phyloP scores from a whole-genome alignment of 64 coral and sea anemone species.

The Actinia equina region DNA sequence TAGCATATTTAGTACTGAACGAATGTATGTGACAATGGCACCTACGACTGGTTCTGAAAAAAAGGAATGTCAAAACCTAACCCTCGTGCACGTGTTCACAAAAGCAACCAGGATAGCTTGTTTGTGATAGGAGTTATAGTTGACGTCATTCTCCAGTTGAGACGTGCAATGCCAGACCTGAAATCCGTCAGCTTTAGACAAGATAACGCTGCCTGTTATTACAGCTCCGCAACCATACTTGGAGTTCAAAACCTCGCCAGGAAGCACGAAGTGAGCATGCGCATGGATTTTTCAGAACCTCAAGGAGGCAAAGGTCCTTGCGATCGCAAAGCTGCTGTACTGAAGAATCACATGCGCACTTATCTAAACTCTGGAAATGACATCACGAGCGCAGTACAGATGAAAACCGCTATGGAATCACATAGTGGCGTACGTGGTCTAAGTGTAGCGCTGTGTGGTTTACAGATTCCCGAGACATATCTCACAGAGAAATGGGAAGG shows the following conservation, averaged over 20 bases:
- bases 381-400: not conserved
- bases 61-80: slow-evolving; percentile 18
- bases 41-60: too few species aligned
- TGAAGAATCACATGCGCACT: not conserved
- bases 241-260: not conserved
- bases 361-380: slow-evolving; percentile 3
- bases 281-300: slow-evolving; percentile 9
- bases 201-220: slow-evolving; percentile 16
- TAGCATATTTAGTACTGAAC: too few species aligned
- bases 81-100: slow-evolving; percentile 43
- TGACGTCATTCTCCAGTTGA: slow-evolving; percentile 31
- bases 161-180: slow-evolving; percentile 21
- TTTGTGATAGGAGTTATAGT: slow-evolving; percentile 43
- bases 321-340: not conserved
- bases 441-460: too few species aligned
- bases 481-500: too few species aligned
- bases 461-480: too few species aligned
- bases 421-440: too few species aligned
- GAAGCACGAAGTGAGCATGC: not conserved
- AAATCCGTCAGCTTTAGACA: slow-evolving; percentile 23
- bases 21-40: too few species aligned
- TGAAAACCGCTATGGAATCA: too few species aligned
- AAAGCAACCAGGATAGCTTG: slow-evolving; percentile 58
- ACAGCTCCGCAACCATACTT: not conserved
- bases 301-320: not conserved